phyloP scores from a whole-genome alignment of 64 coral and sea anemone species.

The Actinia tenebrosa region DNA sequence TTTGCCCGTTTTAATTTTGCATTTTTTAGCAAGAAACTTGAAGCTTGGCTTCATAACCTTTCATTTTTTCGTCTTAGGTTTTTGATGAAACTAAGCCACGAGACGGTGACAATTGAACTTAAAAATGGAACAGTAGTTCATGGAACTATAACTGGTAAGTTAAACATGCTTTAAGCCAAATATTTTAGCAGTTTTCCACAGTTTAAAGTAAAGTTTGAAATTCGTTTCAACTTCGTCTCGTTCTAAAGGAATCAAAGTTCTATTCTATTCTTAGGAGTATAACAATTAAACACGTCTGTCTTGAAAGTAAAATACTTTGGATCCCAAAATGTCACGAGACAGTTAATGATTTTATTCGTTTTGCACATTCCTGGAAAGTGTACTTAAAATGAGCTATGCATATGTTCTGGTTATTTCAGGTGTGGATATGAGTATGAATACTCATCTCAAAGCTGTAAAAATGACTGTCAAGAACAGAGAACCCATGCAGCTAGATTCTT shows the following conservation, averaged over 20 bases:
- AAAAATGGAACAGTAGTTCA: constrained; percentile 99
- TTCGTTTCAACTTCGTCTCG: neutral
- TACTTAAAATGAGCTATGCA: neutral
- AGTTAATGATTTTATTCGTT: neutral
- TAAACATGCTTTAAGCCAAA: neutral
- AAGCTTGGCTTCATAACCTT: neutral
- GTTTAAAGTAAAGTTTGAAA: neutral
- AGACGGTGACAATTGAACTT: constrained; percentile 94
- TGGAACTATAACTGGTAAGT: constrained; percentile 95
- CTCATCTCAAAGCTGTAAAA: constrained; percentile 95
- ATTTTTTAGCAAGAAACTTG: neutral
- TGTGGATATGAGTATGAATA: constrained; percentile 99
- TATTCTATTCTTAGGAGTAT: no score
- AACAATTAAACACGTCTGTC: no score
- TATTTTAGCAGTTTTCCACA: neutral
- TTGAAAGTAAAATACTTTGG: neutral
- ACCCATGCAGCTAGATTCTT: constrained; percentile 81
- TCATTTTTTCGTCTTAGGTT: constrained; percentile 55
- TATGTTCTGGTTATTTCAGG: constrained; percentile 39
- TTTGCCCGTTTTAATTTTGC: neutral
- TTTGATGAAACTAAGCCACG: constrained; percentile 99
- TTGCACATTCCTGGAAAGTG: neutral
- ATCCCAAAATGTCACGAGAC: neutral
- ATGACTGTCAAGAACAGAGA: constrained; percentile 99
- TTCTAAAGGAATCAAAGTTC: neutral